Evolutionary conservation across 2,113 vertebrate genomes (phyloP), one percentile per base, ranked within the genome.

Genomic region (Periophthalmodon schlosseri): DNA sequence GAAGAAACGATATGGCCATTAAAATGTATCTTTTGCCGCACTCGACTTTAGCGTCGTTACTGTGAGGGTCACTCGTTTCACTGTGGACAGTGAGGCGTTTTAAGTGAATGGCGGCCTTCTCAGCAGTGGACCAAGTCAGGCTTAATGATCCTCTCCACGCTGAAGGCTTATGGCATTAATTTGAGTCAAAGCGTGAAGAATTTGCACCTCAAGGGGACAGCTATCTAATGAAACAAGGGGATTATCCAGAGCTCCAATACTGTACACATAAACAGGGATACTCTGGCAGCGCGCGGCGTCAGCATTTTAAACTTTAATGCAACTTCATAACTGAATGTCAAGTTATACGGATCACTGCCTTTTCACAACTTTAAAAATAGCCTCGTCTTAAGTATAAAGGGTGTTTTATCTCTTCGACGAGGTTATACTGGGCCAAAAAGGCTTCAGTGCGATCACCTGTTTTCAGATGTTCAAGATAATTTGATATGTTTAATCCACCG

Each of bases 221-320:
- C 39, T 49, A 20, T 14, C 34, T 39, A 54, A 64, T 69, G 14
- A 69, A 56, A 64, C 21, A 20, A 4, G 18, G 56, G 44, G 23
- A 72, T 71, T 64, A 61, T 28, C 12, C 28, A 14, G 60, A 60
- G 18, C n/a, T 28, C 33, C 9, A 63, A 44, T 49, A 49, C 2
- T 68, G 20, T 68, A 68, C 11, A 49, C 66, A 39, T 65, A 76
- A 64, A 61, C 16, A n/a, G 16, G 28, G 33, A 60, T 12, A 61
- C 44, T 23, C 9, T 57, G 24, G 12, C 46, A 68, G 28, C 66
- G 9, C 16, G 66, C 66, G 24, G 39, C 14, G 21, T 68, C 36
- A 16, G 66, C 66, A 49, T 47, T 68, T 68, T 49, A 8, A 47
- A 68, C n/a, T 21, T 49, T 47, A 24, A 23, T 49, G n/a, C 21